Evolutionary conservation across 2,888 invertebrate genomes (phyloP).

Genomic region (Drosophila niveifrons): DNA sequence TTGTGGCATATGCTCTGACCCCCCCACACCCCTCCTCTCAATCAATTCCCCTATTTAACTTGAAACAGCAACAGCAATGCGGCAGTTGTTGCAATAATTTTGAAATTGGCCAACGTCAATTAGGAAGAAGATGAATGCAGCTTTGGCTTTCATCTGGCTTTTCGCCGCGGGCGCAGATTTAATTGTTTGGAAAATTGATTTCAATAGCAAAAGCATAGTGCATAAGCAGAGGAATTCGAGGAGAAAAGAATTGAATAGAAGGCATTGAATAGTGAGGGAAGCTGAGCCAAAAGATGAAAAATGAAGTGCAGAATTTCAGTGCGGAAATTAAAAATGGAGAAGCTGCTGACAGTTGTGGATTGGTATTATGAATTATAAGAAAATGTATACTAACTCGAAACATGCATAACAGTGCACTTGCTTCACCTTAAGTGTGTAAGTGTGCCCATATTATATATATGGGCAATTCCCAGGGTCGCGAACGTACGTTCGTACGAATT

Average conservation of each 20-base stretch:
- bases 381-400: too few species aligned
- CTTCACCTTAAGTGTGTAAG: too few species aligned
- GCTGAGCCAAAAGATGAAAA: neutral
- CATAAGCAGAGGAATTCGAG: neutral
- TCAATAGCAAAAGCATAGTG: neutral
- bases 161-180: constrained; percentile 37
- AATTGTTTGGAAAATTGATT: constrained; percentile 76
- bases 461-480: too few species aligned
- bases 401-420: too few species aligned
- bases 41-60: neutral
- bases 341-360: neutral
- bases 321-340: neutral
- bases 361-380: neutral
- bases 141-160: constrained; percentile 1
- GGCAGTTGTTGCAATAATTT: constrained; percentile 70
- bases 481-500: too few species aligned
- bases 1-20: constrained; percentile 2
- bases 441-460: too few species aligned
- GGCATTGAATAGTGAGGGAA: neutral
- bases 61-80: constrained; percentile 14
- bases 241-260: neutral
- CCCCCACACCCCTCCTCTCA: neutral
- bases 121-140: constrained; percentile 19
- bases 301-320: neutral
- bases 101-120: constrained; percentile 70